Conservation (phyloP, 1,140 invertebrate species). For the Phortica variegata region DNA sequence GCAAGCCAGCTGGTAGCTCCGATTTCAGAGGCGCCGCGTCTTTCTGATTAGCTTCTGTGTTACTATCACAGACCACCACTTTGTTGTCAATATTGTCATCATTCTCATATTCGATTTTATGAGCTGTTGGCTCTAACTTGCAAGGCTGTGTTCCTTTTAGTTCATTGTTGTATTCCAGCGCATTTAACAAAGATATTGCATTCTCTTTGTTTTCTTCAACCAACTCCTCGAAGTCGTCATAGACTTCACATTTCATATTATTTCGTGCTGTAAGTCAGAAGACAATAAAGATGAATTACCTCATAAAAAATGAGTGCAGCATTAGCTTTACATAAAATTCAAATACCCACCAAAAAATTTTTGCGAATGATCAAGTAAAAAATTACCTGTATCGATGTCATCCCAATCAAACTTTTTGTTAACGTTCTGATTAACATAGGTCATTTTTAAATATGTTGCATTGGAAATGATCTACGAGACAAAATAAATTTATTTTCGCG, state of each 20-base stretch:
- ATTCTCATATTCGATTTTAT: too few relatives aligned
- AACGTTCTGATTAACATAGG: not conserved
- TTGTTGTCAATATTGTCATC: too few relatives aligned
- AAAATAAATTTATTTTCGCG: slow-evolving; percentile 13
- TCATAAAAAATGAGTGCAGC: not conserved
- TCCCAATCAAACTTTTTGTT: slow-evolving; percentile 27
- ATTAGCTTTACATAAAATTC: not conserved
- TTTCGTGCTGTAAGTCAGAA: not conserved
- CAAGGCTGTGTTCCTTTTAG: too few relatives aligned
- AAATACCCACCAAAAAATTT: slow-evolving; percentile 29
- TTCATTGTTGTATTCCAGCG: too few relatives aligned
- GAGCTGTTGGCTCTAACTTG: too few relatives aligned
- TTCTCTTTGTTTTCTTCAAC: not conserved
- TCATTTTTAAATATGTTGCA: slow-evolving; percentile 22
- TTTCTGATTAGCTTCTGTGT: too few relatives aligned
- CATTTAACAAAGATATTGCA: too few relatives aligned
- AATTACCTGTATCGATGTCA: slow-evolving; percentile 26
- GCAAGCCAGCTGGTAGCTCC: too few relatives aligned
- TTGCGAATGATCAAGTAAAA: slow-evolving; percentile 25
- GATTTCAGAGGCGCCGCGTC: too few relatives aligned
- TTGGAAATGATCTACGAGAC: slow-evolving; percentile 5
- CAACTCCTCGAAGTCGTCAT: not conserved
- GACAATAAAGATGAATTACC: not conserved
- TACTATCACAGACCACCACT: too few relatives aligned
- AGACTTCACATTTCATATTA: not conserved